Conservation (phyloP, 1,140 invertebrate species). For the Solenopsis invicta region DNA sequence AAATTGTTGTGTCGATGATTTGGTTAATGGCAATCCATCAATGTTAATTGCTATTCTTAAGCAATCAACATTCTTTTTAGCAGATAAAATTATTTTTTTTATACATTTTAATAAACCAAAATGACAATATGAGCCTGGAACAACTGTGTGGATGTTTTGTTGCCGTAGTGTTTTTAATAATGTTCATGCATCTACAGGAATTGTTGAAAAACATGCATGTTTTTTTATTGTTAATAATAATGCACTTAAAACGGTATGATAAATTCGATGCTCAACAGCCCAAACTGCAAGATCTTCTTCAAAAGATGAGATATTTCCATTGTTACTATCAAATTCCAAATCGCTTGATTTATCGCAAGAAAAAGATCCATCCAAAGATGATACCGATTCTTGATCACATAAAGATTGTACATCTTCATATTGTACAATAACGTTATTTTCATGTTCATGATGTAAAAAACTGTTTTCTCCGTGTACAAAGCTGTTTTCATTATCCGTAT, state of each 20-base stretch:
- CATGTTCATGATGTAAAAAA: conserved; percentile 2
- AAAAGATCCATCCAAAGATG: background rate
- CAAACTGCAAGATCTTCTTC: background rate
- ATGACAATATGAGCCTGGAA: background rate
- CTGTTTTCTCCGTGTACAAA: background rate
- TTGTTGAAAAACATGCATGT: background rate
- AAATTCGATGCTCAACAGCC: background rate
- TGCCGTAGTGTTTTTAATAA: background rate
- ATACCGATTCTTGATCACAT: background rate
- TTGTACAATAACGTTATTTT: background rate
- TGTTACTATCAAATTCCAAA: background rate
- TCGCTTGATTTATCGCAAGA: background rate
- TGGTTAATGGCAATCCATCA: conserved; percentile 7
- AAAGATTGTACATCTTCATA: background rate
- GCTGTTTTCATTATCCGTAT: background rate
- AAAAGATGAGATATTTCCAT: background rate
- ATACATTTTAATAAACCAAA: background rate
- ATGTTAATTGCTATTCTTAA: too few species aligned
- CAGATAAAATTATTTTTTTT: background rate
- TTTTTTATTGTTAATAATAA: background rate
- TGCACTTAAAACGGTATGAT: background rate
- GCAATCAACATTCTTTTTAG: background rate
- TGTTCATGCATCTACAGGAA: background rate
- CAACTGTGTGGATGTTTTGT: background rate
- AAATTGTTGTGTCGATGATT: conserved; percentile 18